Base-by-base conservation (phyloP, 2,797 vertebrate species). In the Schizothorax lantsangensis region DNA sequence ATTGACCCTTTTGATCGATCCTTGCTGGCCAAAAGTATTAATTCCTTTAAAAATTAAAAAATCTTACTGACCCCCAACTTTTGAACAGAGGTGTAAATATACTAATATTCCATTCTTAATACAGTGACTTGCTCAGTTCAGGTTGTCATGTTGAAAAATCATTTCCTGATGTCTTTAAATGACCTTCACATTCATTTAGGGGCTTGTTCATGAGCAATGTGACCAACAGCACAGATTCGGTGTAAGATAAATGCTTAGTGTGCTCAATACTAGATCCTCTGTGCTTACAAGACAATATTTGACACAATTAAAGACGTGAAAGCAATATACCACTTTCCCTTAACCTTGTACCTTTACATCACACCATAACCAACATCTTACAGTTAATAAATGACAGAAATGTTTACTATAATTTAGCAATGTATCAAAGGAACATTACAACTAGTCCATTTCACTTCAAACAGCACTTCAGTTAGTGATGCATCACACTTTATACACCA, bases 351-450 rank as follows among this genome's bases (percentile, higher is more conserved):
- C 59, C 83, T 79, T 87, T 79, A 84, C 45, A 71, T 80, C 88
- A 81, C 79, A 64, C 59, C 86, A 85, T 54, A 66, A 43, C 78
- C 85, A 73, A 89, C 75, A 68, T 69, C 49, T 81, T 45, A 78
- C 73, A 90, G 88, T 49, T 90, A 62, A 86, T n/a, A 66, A n/a
- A 88, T 38, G 45, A 87, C 73, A 87, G n/a, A 90, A 62, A 84
- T 69, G 59, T 82, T 66, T 43, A 88, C 54, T 78, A 59, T 30
- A 75, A 45, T 45, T 78, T 43, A 40, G 79, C 83, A n/a, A 72
- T 87, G 40, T 54, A 7, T 75, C 52, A 52, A 82, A 85, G 54
- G 72, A 52, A 74, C 26, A 40, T 59, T 79, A 84, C 77, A 85
- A 30, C n/a, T 17, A 88, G 69, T 73, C 52, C 52, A 73, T 49